Evolutionary conservation across 2,113 vertebrate species (phyloP).

Genomic region (Oncorhynchus keta): DNA sequence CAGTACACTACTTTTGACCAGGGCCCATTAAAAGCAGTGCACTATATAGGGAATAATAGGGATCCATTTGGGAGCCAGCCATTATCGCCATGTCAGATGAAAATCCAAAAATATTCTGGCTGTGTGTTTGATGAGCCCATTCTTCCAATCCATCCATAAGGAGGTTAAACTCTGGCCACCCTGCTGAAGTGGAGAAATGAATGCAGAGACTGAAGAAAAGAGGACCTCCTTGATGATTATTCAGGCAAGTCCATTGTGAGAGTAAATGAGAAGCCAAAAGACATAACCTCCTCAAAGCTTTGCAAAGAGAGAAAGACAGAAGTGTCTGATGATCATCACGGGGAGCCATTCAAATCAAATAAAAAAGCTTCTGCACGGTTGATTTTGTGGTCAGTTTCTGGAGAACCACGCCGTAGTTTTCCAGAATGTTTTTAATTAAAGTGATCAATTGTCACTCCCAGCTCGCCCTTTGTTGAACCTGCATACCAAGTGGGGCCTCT

Average conservation of each 20-base stretch:
- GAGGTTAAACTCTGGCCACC: not conserved
- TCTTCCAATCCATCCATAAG: not conserved
- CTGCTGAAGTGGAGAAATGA: not conserved
- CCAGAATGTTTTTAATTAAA: not conserved
- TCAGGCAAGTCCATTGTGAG: not conserved
- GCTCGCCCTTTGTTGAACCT: not conserved
- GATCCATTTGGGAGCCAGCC: too few species aligned
- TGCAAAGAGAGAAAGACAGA: not conserved
- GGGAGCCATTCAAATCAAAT: not conserved
- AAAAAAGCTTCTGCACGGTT: not conserved
- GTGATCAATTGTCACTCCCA: not conserved
- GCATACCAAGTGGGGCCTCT: constrained; percentile 3
- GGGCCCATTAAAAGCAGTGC: too few species aligned
- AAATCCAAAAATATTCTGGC: not conserved
- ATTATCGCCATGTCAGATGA: not conserved
- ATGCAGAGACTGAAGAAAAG: not conserved
- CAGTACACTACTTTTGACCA: too few species aligned
- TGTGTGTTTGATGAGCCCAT: not conserved
- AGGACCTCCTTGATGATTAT: not conserved
- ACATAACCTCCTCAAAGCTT: not conserved
- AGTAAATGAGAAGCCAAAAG: not conserved
- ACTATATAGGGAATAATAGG: too few species aligned
- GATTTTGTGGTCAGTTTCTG: not conserved
- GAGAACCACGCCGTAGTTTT: too few species aligned
- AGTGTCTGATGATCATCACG: not conserved